Evolutionary conservation across 1,140 invertebrate species (phyloP).

Genomic region (Aleiodes sp.): DNA sequence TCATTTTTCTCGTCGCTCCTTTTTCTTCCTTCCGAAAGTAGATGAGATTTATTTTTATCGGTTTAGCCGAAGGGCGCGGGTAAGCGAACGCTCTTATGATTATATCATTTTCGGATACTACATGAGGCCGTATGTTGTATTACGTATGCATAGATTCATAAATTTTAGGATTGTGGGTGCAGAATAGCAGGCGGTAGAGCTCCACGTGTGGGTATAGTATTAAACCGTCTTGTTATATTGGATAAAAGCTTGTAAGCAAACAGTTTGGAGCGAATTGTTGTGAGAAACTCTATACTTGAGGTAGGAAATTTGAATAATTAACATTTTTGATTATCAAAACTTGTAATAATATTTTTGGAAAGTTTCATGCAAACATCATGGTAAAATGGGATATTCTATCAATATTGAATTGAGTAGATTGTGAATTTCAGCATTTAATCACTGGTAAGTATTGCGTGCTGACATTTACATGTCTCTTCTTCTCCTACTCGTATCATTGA

Average conservation of each 20-base stretch:
- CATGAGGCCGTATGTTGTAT: slow-evolving; percentile 35
- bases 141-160: slow-evolving; percentile 57
- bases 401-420: not conserved
- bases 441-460: not conserved
- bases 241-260: too few species aligned
- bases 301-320: too few species aligned
- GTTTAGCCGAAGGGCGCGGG: not conserved
- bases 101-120: not conserved
- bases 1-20: too few species aligned
- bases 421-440: not conserved
- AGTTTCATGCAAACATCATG: too few species aligned
- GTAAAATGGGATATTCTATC: not conserved
- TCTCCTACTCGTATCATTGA: not conserved
- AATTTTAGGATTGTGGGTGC: slow-evolving; percentile 33
- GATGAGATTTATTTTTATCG: slow-evolving; percentile 2
- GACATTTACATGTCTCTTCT: not conserved
- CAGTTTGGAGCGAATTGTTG: too few species aligned
- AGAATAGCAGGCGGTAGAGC: not conserved
- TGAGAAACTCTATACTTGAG: too few species aligned
- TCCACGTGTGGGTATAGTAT: not conserved
- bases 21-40: not conserved
- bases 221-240: too few species aligned
- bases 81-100: not conserved
- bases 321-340: too few species aligned
- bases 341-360: too few species aligned